Conservation (phyloP, 2,888 invertebrate species). For the Amiota mariae region DNA sequence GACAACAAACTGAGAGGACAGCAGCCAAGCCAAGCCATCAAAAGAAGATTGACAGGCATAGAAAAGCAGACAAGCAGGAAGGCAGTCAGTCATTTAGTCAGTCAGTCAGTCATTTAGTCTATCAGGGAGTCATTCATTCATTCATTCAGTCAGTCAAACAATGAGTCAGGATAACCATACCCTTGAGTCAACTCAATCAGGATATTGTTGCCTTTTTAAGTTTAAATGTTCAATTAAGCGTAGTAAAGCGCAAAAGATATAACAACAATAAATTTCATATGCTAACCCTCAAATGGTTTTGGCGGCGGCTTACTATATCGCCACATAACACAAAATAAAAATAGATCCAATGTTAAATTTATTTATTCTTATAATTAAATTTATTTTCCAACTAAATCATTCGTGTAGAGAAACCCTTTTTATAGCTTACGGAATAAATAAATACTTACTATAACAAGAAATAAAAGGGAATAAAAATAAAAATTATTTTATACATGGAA, state of each 20-base stretch:
- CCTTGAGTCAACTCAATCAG: constrained; percentile 5
- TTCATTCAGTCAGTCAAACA: constrained; percentile 51
- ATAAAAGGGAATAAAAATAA: not conserved
- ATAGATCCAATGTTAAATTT: constrained; percentile 30
- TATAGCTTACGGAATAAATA: constrained; percentile 33
- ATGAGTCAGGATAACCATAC: constrained; percentile 27
- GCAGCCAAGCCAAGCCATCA: constrained; percentile 51
- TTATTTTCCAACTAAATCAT: constrained; percentile 42
- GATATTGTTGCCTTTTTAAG: constrained; percentile 50
- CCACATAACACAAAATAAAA: constrained; percentile 13
- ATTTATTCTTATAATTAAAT: constrained; percentile 64
- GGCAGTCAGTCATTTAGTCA: constrained; percentile 31
- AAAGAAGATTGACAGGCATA: constrained; percentile 34
- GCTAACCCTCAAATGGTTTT: constrained; percentile 10
- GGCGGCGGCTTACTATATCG: not conserved
- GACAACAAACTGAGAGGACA: constrained; percentile 29
- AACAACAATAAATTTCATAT: constrained; percentile 55
- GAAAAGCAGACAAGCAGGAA: not conserved
- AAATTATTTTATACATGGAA: not conserved
- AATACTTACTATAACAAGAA: constrained; percentile 33
- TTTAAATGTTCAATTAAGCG: constrained; percentile 64
- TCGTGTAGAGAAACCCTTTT: constrained; percentile 50
- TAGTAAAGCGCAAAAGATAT: constrained; percentile 43
- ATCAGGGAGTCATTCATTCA: not conserved
- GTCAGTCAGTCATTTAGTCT: too few species aligned